These are phyloP conservation scores for Achlya flavicornis DNA, from an alignment of 2,888 invertebrate genomes.

Conservation along the genomic window DNA sequence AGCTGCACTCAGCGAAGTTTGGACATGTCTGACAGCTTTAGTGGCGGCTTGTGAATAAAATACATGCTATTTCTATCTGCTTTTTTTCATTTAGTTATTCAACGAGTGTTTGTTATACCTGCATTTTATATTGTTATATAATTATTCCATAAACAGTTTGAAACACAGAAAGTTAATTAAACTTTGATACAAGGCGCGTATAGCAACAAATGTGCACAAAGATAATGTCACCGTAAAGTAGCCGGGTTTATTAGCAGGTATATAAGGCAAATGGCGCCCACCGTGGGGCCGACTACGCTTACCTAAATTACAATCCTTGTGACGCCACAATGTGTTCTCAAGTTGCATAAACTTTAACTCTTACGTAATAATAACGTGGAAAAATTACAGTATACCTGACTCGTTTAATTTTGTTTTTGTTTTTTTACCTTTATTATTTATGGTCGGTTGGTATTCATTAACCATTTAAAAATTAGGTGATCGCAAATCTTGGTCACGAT, in stretches of 20 bases:
- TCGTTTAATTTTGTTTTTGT: too few relatives aligned
- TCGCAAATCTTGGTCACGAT: too few relatives aligned
- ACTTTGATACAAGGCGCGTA: not conserved
- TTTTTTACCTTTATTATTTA: too few relatives aligned
- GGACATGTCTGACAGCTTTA: constrained; percentile 77
- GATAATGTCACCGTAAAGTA: constrained; percentile 33
- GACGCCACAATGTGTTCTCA: constrained; percentile 45
- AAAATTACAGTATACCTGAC: too few relatives aligned
- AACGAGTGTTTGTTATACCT: not conserved
- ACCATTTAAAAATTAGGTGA: too few relatives aligned
- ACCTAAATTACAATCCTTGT: constrained; percentile 46
- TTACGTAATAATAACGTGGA: too few relatives aligned
- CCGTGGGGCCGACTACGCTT: constrained; percentile 46
- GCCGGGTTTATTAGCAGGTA: constrained; percentile 36
- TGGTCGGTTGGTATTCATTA: too few relatives aligned
- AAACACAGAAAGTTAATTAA: not conserved
- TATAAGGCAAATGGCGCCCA: constrained; percentile 44
- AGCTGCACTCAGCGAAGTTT: constrained; percentile 77
- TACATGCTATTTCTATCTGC: constrained; percentile 61
- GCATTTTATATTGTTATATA: not conserved
- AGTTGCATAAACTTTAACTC: constrained; percentile 30
- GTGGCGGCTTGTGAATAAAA: constrained; percentile 76
- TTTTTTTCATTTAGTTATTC: constrained; percentile 50
- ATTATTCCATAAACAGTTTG: not conserved
- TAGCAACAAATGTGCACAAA: constrained; percentile 4